Evolutionary conservation across 2,888 invertebrate species (phyloP), one percentile per base, ranked within the genome.

Genomic region (Trichogramma dendrolimi): DNA sequence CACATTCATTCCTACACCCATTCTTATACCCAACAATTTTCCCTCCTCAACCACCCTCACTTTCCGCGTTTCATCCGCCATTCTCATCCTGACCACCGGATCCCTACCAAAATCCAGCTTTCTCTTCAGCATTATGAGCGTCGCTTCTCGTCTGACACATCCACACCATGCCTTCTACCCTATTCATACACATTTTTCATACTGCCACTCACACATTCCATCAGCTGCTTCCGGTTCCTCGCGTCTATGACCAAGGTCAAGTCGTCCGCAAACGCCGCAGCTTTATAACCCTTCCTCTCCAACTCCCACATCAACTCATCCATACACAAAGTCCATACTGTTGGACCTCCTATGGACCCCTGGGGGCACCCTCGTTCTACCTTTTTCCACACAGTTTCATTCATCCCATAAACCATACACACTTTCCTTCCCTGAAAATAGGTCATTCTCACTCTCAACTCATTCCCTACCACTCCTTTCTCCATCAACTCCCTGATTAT

Each of bases 181-280:
- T 44, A 42, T 43, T 14, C 47, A 5, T 11, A 38, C 2, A 14
- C 53, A 51, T 40, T 5, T 4, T 39, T 47, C 6, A 38, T 4
- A 0, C 4, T 1, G 14, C 41, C 11, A 1, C 11, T 11, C 11
- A 7, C 49, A 2, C n/a, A n/a, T 4, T n/a, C 5, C 42, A 48
- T 54, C 11, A 56, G 10, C 8, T 38, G 4, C 5, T 5, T 8
- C 27, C 43, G 5, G 5, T 51, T 50, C n/a, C 47, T 11, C 1
- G 53, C 57, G 5, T 62, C 62, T 0, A 58, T 47, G 5, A 65
- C 6, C 2, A 65, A 8, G 3, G 55, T 8, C 6, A 65, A 8
- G 41, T 65, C 65, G 42, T 65, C 65, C 5, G 60, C 62, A 46
- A 43, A 62, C 2, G 60, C 60, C 11, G 50, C 60, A 5, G 41